Evolutionary conservation across 2,888 invertebrate species (phyloP).

Genomic region (Amphipyra berbera): DNA sequence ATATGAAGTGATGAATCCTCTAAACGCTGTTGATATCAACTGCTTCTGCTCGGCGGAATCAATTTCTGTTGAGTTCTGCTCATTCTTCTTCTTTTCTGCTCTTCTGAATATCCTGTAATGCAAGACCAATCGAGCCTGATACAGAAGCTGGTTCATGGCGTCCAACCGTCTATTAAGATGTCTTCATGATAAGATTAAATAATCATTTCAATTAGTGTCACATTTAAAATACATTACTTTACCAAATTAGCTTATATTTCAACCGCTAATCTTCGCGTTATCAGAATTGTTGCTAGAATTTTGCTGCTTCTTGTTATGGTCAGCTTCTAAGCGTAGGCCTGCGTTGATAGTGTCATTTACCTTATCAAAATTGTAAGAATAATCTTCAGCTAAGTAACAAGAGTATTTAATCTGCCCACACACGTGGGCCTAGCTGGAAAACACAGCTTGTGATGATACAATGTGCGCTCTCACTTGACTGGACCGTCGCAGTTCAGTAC

Average conservation of each 20-base stretch:
- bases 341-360: conserved; percentile 23
- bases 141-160: no score
- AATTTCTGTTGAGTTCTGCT: no score
- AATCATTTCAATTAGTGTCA: neutral
- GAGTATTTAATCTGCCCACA: conserved; percentile 49
- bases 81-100: no score
- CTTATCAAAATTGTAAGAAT: conserved; percentile 24
- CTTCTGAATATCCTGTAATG: no score
- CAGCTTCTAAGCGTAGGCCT: neutral
- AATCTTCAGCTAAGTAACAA: conserved; percentile 27
- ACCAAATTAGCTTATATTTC: neutral
- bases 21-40: conserved; percentile 4
- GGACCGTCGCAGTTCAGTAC: conserved; percentile 75
- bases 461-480: conserved; percentile 80
- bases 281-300: conserved; percentile 6
- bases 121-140: no score
- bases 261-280: conserved; percentile 6
- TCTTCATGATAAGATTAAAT: no score
- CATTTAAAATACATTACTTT: conserved; percentile 23
- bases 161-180: no score
- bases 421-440: conserved; percentile 67
- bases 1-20: neutral
- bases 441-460: conserved; percentile 75
- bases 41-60: conserved; percentile 12
- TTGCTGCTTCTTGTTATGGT: neutral